Percentiles rank a stretch among this genome's conserved stretches.
phyloP scores from a whole-genome alignment of 2,113 vertebrate genomes.

The Heterocephalus glaber region DNA sequence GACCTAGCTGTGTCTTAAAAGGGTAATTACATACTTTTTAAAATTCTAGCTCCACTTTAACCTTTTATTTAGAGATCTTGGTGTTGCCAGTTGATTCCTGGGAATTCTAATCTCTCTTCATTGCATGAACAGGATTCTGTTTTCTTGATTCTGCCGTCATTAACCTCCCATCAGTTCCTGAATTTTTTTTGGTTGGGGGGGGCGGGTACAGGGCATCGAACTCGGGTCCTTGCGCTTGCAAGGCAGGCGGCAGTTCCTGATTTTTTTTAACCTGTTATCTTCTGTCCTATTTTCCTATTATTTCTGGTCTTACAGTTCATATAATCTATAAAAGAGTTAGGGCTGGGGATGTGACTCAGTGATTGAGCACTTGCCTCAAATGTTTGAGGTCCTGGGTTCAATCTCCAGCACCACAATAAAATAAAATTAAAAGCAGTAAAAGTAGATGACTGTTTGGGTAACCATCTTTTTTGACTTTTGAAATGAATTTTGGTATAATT shows the following conservation, averaged over 20 bases:
- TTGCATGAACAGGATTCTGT: background rate
- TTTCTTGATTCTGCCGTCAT: background rate
- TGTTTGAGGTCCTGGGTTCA: background rate
- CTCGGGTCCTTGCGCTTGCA: too few relatives aligned
- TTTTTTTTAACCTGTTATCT: background rate
- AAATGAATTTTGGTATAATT: constrained; percentile 8
- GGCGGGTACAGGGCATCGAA: too few relatives aligned
- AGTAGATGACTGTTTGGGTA: background rate
- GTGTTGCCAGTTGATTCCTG: background rate
- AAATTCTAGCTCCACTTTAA: background rate
- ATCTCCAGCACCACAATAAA: background rate
- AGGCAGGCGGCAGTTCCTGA: too few relatives aligned
- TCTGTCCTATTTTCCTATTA: background rate
- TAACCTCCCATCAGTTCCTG: background rate
- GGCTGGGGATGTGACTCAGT: background rate
- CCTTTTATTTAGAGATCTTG: background rate
- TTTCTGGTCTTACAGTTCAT: background rate
- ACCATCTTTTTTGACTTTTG: background rate
- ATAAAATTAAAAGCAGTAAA: background rate
- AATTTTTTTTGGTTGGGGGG: too few relatives aligned
- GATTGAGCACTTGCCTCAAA: background rate
- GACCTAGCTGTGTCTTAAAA: background rate
- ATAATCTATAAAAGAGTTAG: background rate
- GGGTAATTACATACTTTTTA: background rate
- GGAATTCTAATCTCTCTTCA: background rate